Conservation (phyloP, 35 echinoderm and acorn worm genomes). For the Ophioderma brevispina region DNA sequence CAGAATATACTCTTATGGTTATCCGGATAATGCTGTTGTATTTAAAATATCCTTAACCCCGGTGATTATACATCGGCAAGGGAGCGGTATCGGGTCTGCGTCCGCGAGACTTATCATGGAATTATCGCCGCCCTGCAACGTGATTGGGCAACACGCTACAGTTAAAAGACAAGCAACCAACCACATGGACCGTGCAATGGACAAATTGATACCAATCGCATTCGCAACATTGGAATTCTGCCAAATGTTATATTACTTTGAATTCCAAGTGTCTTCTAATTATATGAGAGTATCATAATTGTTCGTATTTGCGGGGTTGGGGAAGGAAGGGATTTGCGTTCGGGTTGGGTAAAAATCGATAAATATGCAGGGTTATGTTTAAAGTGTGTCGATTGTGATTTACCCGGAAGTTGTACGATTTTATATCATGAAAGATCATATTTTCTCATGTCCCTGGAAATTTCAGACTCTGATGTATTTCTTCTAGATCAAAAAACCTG, state of each 20-base stretch:
- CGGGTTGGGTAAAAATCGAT: no score
- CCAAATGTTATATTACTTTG: background rate
- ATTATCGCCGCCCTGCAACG: background rate
- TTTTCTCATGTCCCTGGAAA: no score
- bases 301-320: no score
- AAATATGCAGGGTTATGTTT: no score
- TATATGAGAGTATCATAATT: no score
- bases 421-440: no score
- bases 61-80: background rate
- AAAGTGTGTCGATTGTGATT: no score
- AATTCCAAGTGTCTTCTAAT: background rate
- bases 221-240: background rate
- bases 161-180: background rate
- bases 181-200: background rate
- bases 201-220: background rate
- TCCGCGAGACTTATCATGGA: background rate
- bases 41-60: background rate
- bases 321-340: no score
- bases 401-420: no score
- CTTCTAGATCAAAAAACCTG: no score
- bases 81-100: background rate
- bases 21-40: background rate
- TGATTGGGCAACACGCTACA: background rate
- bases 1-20: background rate
- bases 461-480: no score